Evolutionary conservation across 2,888 invertebrate species (phyloP).

Genomic region (Orthosia incerta): DNA sequence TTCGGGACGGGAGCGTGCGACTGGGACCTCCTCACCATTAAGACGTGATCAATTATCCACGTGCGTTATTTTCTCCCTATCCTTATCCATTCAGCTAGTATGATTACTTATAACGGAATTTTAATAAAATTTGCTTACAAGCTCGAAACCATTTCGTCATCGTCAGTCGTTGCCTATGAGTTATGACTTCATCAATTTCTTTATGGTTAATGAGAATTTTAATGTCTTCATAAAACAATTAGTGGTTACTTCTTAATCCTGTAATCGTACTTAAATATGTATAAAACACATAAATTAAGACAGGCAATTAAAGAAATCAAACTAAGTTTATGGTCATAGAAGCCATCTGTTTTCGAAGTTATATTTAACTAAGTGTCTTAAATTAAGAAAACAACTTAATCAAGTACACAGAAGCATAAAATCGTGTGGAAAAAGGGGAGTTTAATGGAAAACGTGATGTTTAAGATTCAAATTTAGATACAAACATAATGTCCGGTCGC

Average conservation of each 20-base stretch:
- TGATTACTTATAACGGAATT: slow-evolving; percentile 71
- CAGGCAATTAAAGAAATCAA: background rate
- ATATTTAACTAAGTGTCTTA: background rate
- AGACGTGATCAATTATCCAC: slow-evolving; percentile 84
- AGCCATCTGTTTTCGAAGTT: slow-evolving; percentile 1
- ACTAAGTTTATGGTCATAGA: background rate
- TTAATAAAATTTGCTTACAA: slow-evolving; percentile 72
- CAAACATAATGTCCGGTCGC: slow-evolving; percentile 61
- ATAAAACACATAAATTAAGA: slow-evolving; percentile 15
- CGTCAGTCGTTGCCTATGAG: slow-evolving; percentile 63
- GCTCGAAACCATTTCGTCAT: slow-evolving; percentile 62
- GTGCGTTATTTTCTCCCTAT: slow-evolving; percentile 70
- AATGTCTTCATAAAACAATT: slow-evolving; percentile 18
- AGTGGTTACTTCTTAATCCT: background rate
- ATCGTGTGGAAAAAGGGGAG: slow-evolving; percentile 32
- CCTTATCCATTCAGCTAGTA: slow-evolving; percentile 62
- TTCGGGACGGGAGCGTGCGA: slow-evolving; percentile 49
- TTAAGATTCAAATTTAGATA: slow-evolving; percentile 64
- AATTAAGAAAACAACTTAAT: slow-evolving; percentile 23
- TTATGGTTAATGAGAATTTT: slow-evolving; percentile 32
- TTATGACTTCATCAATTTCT: slow-evolving; percentile 57
- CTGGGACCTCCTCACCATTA: slow-evolving; percentile 67
- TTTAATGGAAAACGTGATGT: slow-evolving; percentile 18
- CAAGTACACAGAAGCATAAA: slow-evolving; percentile 4
- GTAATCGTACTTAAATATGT: background rate